Evolutionary conservation across 2,113 vertebrate species (phyloP).

Genomic region (Phalacrocorax brasilianus): DNA sequence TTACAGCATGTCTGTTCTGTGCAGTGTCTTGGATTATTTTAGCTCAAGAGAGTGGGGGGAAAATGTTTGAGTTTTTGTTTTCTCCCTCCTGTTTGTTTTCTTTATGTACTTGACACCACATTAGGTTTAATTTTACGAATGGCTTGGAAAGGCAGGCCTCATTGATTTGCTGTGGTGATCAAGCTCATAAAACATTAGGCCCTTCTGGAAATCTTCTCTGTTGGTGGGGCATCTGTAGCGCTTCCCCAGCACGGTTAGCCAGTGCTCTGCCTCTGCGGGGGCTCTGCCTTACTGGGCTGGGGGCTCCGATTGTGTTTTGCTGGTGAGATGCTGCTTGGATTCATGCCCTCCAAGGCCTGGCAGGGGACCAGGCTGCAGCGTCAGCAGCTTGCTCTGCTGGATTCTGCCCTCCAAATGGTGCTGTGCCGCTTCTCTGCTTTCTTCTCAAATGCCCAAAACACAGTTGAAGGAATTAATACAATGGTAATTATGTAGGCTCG

Average conservation of each 20-base stretch:
- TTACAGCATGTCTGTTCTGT: not conserved
- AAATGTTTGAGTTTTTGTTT: not conserved
- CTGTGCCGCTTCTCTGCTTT: not conserved
- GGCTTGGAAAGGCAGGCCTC: not conserved
- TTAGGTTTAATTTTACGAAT: not conserved
- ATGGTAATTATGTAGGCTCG: not conserved
- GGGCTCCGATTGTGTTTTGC: fast-evolving
- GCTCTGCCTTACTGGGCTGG: not conserved
- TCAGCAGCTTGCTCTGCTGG: not conserved
- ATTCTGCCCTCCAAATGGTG: not conserved
- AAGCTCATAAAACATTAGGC: not conserved
- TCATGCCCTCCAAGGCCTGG: not conserved
- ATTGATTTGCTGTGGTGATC: not conserved
- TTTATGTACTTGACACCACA: not conserved
- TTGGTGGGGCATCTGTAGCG: fast-evolving
- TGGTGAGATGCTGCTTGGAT: not conserved
- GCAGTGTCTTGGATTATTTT: not conserved
- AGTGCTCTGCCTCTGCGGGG: fast-evolving
- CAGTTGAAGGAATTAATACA: not conserved
- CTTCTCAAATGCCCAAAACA: not conserved
- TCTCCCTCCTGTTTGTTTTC: not conserved
- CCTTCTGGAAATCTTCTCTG: not conserved
- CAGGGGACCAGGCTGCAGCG: not conserved
- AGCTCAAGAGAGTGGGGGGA: not conserved
- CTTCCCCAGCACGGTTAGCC: not conserved